These are phyloP conservation scores for Cepphus grylle DNA, from an alignment of 2,113 vertebrate species.

Conservation along the genomic window DNA sequence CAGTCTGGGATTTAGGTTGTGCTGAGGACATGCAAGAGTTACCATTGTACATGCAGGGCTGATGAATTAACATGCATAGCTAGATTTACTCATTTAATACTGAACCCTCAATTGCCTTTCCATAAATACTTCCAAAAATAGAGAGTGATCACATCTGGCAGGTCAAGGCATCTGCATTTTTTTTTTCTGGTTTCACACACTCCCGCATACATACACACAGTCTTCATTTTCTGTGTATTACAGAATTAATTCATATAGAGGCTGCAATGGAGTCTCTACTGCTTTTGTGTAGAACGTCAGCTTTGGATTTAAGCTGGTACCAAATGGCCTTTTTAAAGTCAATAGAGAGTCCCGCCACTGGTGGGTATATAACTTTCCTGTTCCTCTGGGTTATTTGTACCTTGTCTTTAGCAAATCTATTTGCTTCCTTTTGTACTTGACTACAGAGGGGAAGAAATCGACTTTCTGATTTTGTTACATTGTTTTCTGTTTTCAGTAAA, in stretches of 20 bases:
- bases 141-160: neutral
- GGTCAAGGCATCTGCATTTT: neutral
- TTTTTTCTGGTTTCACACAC: neutral
- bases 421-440: neutral
- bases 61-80: neutral
- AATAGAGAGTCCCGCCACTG: neutral
- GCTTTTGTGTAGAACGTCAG: neutral
- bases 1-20: neutral
- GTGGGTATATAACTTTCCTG: neutral
- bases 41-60: neutral
- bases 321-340: neutral
- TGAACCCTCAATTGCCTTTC: neutral
- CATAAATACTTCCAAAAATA: neutral
- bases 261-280: neutral
- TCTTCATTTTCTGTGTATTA: neutral
- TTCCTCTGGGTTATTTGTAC: neutral
- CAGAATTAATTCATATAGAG: neutral
- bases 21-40: neutral
- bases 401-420: neutral
- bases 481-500: neutral
- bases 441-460: neutral
- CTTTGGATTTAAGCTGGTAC: neutral
- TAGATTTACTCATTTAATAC: neutral
- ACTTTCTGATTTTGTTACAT: neutral
- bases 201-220: neutral